Evolutionary conservation across 92 coral and sea anemone genomes (phyloP), one percentile per base, ranked within the genome.

Genomic region (Heteractis magnifica): DNA sequence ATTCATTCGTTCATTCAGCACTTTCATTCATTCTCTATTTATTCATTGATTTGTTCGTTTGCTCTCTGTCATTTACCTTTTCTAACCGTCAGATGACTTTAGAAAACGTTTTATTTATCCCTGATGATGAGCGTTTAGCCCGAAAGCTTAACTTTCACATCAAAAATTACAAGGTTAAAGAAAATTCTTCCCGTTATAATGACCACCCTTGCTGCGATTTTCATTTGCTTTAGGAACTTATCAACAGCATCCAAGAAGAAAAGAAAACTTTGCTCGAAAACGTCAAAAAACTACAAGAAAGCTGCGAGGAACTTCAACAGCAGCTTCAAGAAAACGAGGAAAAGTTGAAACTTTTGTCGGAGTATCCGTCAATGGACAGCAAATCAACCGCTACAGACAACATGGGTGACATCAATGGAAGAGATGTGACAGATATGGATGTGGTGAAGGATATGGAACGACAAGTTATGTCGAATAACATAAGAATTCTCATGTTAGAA

Each of bases 371-470:
- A 8, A 84, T 90, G 84, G 98, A 97, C 73, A 80, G 85, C 75
- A 83, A 94, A 52, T 87, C 76, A 13, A 51, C 51, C 0, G 41
- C 23, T 6, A 65, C 64, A 10, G 60, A 50, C 6, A 68, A 78
- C 5, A 53, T 44, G 10, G 48, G 49, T 12, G 76, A 59, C 23
- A 16, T 21, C 23, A 68, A 68, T 64, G 82, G 87, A 10, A 59
- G 51, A 6, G 86, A 71, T 20, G 88, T 85, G 1, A 68, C 86
- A 52, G 90, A 87, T 53, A 77, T 78, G 81, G 95, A 91, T 11
- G 95, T 97, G 2, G 94, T 94, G 15, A 84, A 80, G 44, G 98
- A 97, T 72, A 97, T 97, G 99, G 98, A 97, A 77, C 86, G 91
- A 56, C 97, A 97, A 85, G 94, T 97, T 8, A 88, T 91, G 93